Base-by-base conservation (phyloP, 23 tunicate species). In the Botrylloides violaceus region DNA sequence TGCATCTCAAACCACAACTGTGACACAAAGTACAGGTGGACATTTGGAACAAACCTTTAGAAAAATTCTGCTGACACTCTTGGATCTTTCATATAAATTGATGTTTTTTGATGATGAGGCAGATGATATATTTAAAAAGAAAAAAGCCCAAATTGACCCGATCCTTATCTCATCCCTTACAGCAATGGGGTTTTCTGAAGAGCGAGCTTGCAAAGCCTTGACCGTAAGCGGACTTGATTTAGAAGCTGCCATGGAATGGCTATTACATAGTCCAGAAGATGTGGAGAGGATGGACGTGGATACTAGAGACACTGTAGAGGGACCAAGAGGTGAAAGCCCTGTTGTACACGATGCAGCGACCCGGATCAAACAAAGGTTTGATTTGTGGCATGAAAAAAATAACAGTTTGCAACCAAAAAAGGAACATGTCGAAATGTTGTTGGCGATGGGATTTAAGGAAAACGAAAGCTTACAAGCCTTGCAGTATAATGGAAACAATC, bases 41-140 rank as follows among this genome's bases (percentile, higher is more conserved):
- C 80, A 78, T 47, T 81, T 88, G 1, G 96, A 88, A 65, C 96
- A 88, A 78, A 88, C 96, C 1, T 77, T 88, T 29, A 49, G 96
- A 21, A 83, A 83, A 35, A 86, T 88, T 32, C 61, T 88, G 77
- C 81, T 88, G 15, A 81, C 96, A 6, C 66, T 88, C 49, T 77
- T 88, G n/a, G 96, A 88, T 5, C 80, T 88, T 15, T 88, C 96
- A 1, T 88, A 88, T 66, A 88, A 88, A 72, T 77, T 88, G 59
- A 78, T 88, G 84, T 81, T 83, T 63, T 88, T 88, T 76, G 88
- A 88, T 25, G 55, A 82, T 43, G 83, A 76, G 32, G 71, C 49
- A 7, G 59, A 48, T 3, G 79, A 77, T 1, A 6, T 70, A 1
- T 33, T 23, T 3, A 5, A 29, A 7, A 64, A 32, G 4, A 75